These are phyloP conservation scores for Glomeris maerens DNA, from an alignment of 1,140 invertebrate genomes.

Conservation along the genomic window DNA sequence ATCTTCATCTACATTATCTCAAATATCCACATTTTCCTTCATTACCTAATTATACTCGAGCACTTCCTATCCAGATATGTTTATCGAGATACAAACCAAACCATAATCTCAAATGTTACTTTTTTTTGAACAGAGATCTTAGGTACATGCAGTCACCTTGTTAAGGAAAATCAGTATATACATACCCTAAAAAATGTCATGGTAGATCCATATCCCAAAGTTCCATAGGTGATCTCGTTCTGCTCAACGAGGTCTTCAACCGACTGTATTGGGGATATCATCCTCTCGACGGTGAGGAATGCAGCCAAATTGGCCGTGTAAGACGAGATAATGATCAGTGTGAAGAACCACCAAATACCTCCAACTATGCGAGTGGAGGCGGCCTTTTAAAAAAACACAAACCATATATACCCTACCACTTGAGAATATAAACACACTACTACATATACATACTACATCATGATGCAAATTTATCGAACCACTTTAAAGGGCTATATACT, in stretches of 20 bases:
- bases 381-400: conserved; percentile 43
- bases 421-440: no score
- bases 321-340: conserved; percentile 92
- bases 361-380: conserved; percentile 85
- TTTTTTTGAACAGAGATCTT: no score
- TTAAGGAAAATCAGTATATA: conserved; percentile 10
- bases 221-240: conserved; percentile 86
- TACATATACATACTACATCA: no score
- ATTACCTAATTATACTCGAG: no score
- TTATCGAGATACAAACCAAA: neutral
- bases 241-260: conserved; percentile 88
- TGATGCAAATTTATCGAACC: no score
- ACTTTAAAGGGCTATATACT: no score
- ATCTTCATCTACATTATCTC: no score
- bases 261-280: conserved; percentile 92
- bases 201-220: conserved; percentile 80
- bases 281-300: conserved; percentile 90
- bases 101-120: conserved; percentile 6
- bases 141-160: no score
- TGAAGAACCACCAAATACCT: conserved; percentile 99
- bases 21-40: no score
- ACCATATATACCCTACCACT: no score
- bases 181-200: conserved; percentile 90
- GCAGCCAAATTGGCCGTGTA: conserved; percentile 94
- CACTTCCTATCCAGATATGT: no score